Conservation (phyloP, 2,797 vertebrate genomes). For the Micrastur ruficollis region DNA sequence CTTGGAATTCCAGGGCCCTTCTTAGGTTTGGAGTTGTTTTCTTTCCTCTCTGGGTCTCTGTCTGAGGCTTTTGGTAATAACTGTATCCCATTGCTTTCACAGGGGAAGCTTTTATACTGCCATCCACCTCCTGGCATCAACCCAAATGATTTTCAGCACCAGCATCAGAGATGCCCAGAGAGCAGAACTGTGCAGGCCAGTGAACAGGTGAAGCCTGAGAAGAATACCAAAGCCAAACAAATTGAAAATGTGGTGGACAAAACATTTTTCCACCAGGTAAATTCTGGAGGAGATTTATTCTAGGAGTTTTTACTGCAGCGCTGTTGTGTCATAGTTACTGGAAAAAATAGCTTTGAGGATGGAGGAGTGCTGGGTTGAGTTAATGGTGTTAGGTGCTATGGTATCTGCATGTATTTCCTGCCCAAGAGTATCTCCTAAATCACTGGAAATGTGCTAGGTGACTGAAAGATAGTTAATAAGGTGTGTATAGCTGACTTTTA, state of each 20-base stretch:
- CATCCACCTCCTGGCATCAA: conserved; percentile 87
- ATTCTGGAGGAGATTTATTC: not conserved
- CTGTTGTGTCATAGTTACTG: not conserved
- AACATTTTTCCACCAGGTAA: conserved; percentile 95
- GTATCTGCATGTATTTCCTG: not conserved
- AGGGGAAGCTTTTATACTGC: conserved; percentile 95
- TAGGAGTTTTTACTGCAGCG: not conserved
- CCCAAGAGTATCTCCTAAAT: not conserved
- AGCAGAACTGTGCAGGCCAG: not conserved
- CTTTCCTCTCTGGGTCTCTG: not conserved
- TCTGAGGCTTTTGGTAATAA: not conserved
- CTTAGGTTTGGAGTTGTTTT: not conserved
- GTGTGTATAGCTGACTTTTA: not conserved
- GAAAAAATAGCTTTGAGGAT: not conserved
- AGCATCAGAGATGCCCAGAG: conserved; percentile 68
- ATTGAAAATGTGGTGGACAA: conserved; percentile 93
- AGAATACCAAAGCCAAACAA: conserved; percentile 76
- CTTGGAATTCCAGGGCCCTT: not conserved
- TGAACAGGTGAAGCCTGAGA: not conserved
- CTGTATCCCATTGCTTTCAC: not conserved
- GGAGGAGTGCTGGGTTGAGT: not conserved
- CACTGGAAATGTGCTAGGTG: not conserved
- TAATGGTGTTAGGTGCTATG: not conserved
- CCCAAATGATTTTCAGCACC: conserved; percentile 85
- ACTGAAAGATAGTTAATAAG: not conserved